phyloP scores from a whole-genome alignment of 2,113 vertebrate genomes.

The Plecotus auritus region DNA sequence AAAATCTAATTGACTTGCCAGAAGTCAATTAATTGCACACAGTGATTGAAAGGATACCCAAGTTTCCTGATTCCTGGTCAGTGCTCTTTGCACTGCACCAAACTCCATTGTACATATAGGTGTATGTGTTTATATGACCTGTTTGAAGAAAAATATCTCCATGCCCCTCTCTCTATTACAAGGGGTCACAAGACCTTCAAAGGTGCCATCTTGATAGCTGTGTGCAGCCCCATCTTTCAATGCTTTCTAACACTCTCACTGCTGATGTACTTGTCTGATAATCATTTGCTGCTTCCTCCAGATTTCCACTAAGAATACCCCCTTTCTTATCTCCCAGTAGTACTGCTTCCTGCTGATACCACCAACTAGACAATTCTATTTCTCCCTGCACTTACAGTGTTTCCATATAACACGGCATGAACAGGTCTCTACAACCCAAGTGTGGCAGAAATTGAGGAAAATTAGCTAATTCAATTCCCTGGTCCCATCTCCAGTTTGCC shows the following conservation, averaged over 20 bases:
- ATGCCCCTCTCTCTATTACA: background rate
- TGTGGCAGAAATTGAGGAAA: background rate
- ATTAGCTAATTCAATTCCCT: background rate
- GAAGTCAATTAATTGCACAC: background rate
- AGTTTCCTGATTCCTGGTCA: background rate
- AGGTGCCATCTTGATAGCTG: background rate
- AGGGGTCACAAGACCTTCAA: background rate
- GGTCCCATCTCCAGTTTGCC: background rate
- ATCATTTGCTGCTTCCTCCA: slow-evolving; percentile 29
- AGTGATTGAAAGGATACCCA: background rate
- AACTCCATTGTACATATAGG: background rate
- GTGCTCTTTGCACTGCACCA: background rate
- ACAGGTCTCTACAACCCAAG: background rate
- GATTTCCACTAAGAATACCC: slow-evolving; percentile 1
- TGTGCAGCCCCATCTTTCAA: background rate
- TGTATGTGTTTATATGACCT: background rate
- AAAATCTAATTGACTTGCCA: background rate
- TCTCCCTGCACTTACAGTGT: background rate
- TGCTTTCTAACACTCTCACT: background rate
- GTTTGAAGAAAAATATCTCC: background rate
- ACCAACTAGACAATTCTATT: background rate
- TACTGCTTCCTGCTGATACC: background rate
- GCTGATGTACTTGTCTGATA: background rate
- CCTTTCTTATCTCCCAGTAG: slow-evolving; percentile 7
- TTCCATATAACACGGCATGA: background rate